Conservation (phyloP, 2,797 vertebrate species). For the Sphenopsis melanotis region DNA sequence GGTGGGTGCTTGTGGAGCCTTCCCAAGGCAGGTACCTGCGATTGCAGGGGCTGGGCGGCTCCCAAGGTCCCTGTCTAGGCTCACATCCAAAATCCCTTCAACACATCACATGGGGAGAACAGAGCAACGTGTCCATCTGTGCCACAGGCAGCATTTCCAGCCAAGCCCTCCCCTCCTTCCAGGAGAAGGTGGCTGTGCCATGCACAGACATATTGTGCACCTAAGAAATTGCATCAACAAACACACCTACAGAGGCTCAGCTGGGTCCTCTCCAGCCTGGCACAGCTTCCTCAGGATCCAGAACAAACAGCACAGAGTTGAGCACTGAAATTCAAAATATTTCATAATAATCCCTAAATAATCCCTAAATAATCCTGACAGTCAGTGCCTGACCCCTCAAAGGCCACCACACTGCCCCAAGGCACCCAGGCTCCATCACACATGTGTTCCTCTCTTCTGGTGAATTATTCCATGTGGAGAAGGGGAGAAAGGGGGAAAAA, state of each 20-base stretch:
- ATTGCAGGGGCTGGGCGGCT: not conserved
- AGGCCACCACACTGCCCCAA: too few species aligned
- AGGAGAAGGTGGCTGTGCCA: not conserved
- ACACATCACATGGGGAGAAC: not conserved
- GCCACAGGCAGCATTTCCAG: not conserved
- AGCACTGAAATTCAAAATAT: not conserved
- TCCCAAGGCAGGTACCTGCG: not conserved
- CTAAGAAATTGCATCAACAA: not conserved
- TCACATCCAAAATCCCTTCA: slow-evolving; percentile 42
- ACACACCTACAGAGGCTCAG: slow-evolving; percentile 8
- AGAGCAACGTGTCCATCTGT: not conserved
- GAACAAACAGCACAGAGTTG: not conserved
- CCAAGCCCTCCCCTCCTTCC: not conserved
- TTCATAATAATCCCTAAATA: too few species aligned
- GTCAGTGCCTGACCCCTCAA: too few species aligned
- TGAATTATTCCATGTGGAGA: rapidly evolving
- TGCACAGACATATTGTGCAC: slow-evolving; percentile 30
- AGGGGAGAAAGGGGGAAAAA: too few species aligned
- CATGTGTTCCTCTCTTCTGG: not conserved
- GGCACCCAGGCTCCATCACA: not conserved
- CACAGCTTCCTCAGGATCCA: not conserved
- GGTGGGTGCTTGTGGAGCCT: not conserved
- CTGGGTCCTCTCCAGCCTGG: not conserved
- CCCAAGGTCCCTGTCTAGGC: not conserved
- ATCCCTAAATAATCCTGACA: too few species aligned